A percentile compares a stretch with the other conserved stretches of the same genome.
phyloP scores from a whole-genome alignment of 2,797 vertebrate species.

The Mormyrops attenuatus region DNA sequence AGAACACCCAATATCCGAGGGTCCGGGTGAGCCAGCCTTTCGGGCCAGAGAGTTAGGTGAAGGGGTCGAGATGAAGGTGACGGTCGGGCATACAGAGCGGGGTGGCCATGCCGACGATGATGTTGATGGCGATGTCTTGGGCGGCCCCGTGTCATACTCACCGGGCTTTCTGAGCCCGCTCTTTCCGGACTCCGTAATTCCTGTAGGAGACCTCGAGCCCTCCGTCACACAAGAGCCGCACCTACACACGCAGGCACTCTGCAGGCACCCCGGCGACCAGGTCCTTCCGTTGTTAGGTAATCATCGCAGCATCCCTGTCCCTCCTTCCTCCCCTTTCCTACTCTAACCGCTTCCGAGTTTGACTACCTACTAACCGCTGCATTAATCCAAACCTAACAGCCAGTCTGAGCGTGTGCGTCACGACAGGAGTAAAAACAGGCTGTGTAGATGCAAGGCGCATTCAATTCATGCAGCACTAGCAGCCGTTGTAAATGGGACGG shows the following conservation, averaged over 20 bases:
- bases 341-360: constrained; percentile 67
- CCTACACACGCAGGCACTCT: constrained; percentile 67
- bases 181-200: constrained; percentile 67
- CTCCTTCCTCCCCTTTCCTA: constrained; percentile 59
- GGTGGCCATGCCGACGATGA: constrained; percentile 29
- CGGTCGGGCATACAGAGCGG: constrained; percentile 23
- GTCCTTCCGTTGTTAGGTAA: constrained; percentile 73
- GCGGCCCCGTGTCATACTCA: constrained; percentile 59
- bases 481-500: constrained; percentile 37
- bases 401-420: constrained; percentile 49
- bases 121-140: constrained; percentile 61
- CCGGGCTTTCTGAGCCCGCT: constrained; percentile 59
- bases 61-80: constrained; percentile 47
- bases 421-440: constrained; percentile 24
- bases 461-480: constrained; percentile 32
- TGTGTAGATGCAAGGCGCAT: constrained; percentile 19
- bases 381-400: constrained; percentile 64
- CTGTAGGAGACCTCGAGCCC: constrained; percentile 57
- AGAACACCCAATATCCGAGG: constrained; percentile 40
- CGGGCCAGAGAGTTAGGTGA: constrained; percentile 52
- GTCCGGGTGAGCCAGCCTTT: constrained; percentile 46
- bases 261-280: constrained; percentile 67
- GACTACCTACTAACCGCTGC: constrained; percentile 54
- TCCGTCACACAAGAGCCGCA: constrained; percentile 60
- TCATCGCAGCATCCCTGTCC: constrained; percentile 71